These are phyloP conservation scores for Lacanobia oleracea DNA, from an alignment of 2,888 invertebrate species.

Conservation along the genomic window DNA sequence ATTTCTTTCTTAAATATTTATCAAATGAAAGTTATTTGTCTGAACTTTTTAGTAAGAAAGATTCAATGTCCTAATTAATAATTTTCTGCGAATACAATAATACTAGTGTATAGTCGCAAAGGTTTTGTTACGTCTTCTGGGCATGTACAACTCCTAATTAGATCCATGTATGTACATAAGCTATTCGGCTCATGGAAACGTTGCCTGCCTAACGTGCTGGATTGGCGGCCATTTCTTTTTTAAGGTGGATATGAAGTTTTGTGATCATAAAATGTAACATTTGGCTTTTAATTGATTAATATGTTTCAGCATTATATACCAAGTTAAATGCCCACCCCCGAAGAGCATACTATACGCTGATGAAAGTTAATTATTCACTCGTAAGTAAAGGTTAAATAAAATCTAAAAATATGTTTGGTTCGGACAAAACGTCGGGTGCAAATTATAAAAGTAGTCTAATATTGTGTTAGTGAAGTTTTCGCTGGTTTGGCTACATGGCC, in stretches of 20 bases:
- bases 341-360: too few relatives aligned
- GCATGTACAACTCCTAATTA: conserved; percentile 54
- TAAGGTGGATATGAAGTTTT: neutral
- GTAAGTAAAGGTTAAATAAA: too few relatives aligned
- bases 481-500: too few relatives aligned
- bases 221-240: conserved; percentile 10
- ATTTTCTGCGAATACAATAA: conserved; percentile 36
- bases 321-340: too few relatives aligned
- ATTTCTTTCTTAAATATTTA: conserved; percentile 15
- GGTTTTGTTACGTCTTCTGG: conserved; percentile 47
- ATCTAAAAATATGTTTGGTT: too few relatives aligned
- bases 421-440: too few relatives aligned
- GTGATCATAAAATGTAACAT: neutral
- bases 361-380: too few relatives aligned
- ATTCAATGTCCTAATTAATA: conserved; percentile 44
- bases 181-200: conserved; percentile 10
- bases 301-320: too few relatives aligned
- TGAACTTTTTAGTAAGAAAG: conserved; percentile 10
- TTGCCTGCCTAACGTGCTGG: conserved; percentile 1
- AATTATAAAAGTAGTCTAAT: too few relatives aligned
- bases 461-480: too few relatives aligned
- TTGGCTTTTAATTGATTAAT: neutral
- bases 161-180: conserved; percentile 33
- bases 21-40: conserved; percentile 21
- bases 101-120: conserved; percentile 27